phyloP scores from a whole-genome alignment of 2,797 vertebrate species.

The Decapterus maruadsi region DNA sequence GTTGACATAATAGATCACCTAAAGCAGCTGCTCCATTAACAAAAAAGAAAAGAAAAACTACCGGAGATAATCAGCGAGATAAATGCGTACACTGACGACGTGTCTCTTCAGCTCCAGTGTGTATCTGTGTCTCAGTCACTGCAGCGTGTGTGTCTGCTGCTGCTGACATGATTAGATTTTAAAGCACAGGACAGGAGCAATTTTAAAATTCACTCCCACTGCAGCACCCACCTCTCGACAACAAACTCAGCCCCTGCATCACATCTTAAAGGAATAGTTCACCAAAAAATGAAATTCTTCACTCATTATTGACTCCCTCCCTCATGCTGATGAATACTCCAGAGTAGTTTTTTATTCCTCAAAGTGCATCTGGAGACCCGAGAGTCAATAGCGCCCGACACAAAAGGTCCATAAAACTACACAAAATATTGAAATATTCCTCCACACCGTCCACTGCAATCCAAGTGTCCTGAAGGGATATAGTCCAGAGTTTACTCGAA shows the following conservation, averaged over 20 bases:
- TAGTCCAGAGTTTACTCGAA: too few relatives aligned
- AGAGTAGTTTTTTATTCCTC: too few relatives aligned
- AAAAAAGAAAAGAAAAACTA: too few relatives aligned
- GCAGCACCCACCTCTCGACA: slow-evolving; percentile 9
- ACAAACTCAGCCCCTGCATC: slow-evolving; percentile 11
- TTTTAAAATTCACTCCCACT: slow-evolving; percentile 7
- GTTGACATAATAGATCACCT: background rate
- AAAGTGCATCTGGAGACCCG: too few relatives aligned
- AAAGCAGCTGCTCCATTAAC: background rate
- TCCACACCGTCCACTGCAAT: too few relatives aligned
- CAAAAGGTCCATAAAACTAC: too few relatives aligned
- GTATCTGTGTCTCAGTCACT: slow-evolving; percentile 20
- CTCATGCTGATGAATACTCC: too few relatives aligned
- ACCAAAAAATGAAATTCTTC: too few relatives aligned
- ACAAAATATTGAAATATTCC: too few relatives aligned
- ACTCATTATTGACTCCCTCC: too few relatives aligned
- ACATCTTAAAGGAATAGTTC: background rate
- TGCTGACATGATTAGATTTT: slow-evolving; percentile 28
- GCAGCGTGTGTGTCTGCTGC: slow-evolving; percentile 2
- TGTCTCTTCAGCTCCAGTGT: slow-evolving; percentile 24
- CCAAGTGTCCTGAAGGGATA: too few relatives aligned
- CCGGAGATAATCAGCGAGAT: background rate
- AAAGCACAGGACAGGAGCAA: background rate
- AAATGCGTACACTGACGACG: background rate
- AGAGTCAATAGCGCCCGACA: too few relatives aligned